phyloP scores from a whole-genome alignment of 2,888 invertebrate genomes.

The Melanotus villosus region DNA sequence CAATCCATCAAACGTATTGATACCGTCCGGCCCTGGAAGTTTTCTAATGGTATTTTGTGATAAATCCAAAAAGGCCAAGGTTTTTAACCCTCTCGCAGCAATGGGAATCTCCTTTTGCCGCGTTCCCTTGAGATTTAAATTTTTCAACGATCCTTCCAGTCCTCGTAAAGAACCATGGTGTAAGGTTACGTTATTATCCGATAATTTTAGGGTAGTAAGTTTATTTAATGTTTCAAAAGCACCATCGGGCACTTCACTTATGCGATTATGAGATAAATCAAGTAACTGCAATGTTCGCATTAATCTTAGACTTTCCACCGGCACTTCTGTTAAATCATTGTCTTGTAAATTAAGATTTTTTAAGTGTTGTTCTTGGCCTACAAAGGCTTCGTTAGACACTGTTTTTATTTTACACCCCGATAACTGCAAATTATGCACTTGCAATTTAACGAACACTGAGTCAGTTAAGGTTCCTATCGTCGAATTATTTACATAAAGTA shows the following conservation, averaged over 20 bases:
- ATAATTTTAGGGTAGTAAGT: constrained; percentile 85
- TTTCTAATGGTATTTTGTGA: constrained; percentile 91
- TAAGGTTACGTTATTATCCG: constrained; percentile 89
- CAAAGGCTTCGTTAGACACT: constrained; percentile 82
- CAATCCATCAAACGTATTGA: constrained; percentile 81
- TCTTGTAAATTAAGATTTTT: constrained; percentile 90
- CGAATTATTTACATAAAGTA: constrained; percentile 91
- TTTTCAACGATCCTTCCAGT: constrained; percentile 85
- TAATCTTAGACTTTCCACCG: constrained; percentile 78
- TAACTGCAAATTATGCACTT: constrained; percentile 86
- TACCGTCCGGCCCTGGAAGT: constrained; percentile 78
- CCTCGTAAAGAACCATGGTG: constrained; percentile 81
- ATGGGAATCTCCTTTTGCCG: constrained; percentile 85
- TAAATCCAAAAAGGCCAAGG: constrained; percentile 89
- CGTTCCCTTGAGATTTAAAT: constrained; percentile 91
- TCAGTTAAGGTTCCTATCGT: constrained; percentile 79
- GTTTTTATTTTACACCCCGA: constrained; percentile 84
- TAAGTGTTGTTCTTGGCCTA: constrained; percentile 84
- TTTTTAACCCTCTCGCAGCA: constrained; percentile 82
- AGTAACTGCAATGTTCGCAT: constrained; percentile 82
- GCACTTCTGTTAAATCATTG: constrained; percentile 85
- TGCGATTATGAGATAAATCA: constrained; percentile 88
- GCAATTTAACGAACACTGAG: constrained; percentile 78
- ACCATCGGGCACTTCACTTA: constrained; percentile 79
- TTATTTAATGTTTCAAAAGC: constrained; percentile 82